A percentile compares a stretch with the other conserved stretches of the same genome.
Conservation (phyloP, 2,113 vertebrate species). For the Craseonycteris thonglongyai region DNA sequence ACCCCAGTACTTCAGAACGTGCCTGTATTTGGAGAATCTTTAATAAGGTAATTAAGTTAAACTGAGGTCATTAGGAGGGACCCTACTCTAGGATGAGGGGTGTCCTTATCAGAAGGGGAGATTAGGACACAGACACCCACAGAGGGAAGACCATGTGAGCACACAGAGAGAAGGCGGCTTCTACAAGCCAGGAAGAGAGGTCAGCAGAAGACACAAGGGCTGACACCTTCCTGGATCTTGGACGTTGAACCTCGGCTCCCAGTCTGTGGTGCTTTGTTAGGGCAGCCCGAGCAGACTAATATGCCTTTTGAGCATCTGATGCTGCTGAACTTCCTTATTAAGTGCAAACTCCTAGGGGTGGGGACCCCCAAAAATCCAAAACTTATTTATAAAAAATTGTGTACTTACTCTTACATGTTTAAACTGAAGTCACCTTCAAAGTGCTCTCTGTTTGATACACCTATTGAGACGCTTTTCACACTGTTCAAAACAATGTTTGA, state of each 20-base stretch:
- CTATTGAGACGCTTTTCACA: too few relatives aligned
- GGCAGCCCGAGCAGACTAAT: background rate
- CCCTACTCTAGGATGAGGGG: background rate
- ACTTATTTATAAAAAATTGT: too few relatives aligned
- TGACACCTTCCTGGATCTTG: background rate
- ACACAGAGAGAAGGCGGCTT: background rate
- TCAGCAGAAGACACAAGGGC: background rate
- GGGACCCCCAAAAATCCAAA: too few relatives aligned
- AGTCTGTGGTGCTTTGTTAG: background rate
- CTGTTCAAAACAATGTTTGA: too few relatives aligned
- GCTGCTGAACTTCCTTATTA: background rate
- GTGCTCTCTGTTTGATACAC: too few relatives aligned
- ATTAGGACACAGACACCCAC: background rate
- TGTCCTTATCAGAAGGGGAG: background rate
- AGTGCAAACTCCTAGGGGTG: background rate
- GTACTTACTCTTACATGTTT: too few relatives aligned
- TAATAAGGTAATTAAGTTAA: background rate
- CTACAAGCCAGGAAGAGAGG: background rate
- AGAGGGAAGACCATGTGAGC: background rate
- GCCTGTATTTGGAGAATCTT: background rate
- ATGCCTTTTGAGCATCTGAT: background rate
- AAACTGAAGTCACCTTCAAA: too few relatives aligned
- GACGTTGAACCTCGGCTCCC: background rate
- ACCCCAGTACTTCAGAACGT: background rate
- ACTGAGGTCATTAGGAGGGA: background rate